phyloP scores from a whole-genome alignment of 2,888 invertebrate genomes.

The Ellobium chinense region DNA sequence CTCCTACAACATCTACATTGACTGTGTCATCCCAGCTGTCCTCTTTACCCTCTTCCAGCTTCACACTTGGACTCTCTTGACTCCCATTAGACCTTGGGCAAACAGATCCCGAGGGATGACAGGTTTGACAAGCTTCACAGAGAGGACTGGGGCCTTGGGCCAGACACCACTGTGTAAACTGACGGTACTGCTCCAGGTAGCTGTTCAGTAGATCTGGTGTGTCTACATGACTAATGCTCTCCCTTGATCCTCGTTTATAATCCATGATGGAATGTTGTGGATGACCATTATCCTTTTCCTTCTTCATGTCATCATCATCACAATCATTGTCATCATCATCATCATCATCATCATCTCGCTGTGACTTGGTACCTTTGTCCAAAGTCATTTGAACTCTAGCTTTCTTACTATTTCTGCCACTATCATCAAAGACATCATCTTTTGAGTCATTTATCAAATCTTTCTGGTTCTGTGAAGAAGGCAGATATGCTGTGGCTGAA shows the following conservation, averaged over 20 bases:
- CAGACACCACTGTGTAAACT: conserved; percentile 15
- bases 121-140: background rate
- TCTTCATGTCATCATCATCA: background rate
- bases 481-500: background rate
- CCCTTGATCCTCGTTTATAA: background rate
- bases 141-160: conserved; percentile 8
- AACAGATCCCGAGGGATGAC: background rate
- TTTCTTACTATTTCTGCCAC: background rate
- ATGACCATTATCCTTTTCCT: background rate
- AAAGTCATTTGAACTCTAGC: background rate
- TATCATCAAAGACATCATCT: background rate
- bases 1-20: background rate
- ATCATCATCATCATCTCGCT: background rate
- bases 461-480: no score
- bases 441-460: no score
- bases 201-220: background rate
- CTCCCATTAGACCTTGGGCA: background rate
- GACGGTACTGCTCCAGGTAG: conserved; percentile 1
- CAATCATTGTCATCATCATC: background rate
- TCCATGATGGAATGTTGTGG: no score
- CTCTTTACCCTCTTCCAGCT: background rate
- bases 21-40: no score
- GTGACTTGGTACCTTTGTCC: background rate
- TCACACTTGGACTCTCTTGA: background rate
- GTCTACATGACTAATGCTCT: background rate